Evolutionary conservation across 2,888 invertebrate species (phyloP), one percentile per base, ranked within the genome.

Genomic region (Mylabris sibirica): DNA sequence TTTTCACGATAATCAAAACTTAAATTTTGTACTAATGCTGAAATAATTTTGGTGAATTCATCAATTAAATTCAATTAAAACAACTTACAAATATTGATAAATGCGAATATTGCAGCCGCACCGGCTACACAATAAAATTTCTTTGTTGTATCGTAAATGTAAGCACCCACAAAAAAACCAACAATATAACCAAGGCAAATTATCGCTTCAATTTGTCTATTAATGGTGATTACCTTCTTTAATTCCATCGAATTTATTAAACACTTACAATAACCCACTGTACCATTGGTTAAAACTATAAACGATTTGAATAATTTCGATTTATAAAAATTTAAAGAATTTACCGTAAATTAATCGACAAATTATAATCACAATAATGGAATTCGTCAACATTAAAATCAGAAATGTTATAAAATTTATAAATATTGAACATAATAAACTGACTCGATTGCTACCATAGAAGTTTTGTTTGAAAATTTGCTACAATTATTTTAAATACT

Each of bases 331-430:
- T 38, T 12, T 8, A 8, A 3, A 3, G n/a, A 44, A 24, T 24
- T 57, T 57, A 57, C 57, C 24, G 5, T 24, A 24, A 14, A 14
- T 24, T 12, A 24, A 57, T 14, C 57, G 57, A 57, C 57, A 57
- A 4, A 57, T 24, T 3, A 57, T 11, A 1, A 57, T 3, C 14
- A 57, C 9, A 4, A 5, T 0, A 4, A 57, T 14, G 3, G 57
- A 57, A 57, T 57, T 12, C 2, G 57, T 57, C 12, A 57, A 24
- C 24, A 57, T 57, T 57, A 57, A 14, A 57, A 57, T 57, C 3
- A 57, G 24, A 12, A 57, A 57, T 57, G 24, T 57, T 12, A 14
- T 57, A 5, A 57, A 14, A 24, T 57, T 24, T 24, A 57, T 57
- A 24, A 57, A 57, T 8, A 57, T 24, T 14, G 57, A 57, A 20